These are phyloP conservation scores for Neoniphon sammara DNA, from an alignment of 2,797 vertebrate genomes.

Conservation along the genomic window DNA sequence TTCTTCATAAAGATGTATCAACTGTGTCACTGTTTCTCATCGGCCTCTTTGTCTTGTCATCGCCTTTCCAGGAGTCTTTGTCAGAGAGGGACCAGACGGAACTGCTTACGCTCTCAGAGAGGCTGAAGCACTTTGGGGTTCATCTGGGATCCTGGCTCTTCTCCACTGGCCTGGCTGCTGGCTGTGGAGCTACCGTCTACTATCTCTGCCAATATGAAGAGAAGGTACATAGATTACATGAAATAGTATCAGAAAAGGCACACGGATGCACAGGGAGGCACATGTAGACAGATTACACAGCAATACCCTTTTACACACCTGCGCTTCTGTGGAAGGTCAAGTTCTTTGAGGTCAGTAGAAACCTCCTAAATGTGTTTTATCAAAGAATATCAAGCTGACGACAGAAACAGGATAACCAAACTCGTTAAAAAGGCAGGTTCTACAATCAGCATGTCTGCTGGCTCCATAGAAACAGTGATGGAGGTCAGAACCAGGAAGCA, in stretches of 20 bases:
- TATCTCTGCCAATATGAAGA: constrained; percentile 80
- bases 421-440: too few species aligned
- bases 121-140: constrained; percentile 68
- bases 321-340: too few species aligned
- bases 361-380: too few species aligned
- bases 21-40: background rate
- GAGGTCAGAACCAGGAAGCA: too few species aligned
- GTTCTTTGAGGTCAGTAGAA: too few species aligned
- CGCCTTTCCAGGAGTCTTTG: constrained; percentile 86
- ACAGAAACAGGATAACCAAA: too few species aligned
- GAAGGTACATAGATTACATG: constrained; percentile 47
- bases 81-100: constrained; percentile 80
- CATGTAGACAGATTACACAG: background rate
- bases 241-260: background rate
- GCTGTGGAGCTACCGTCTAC: constrained; percentile 85
- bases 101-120: constrained; percentile 73
- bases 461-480: too few species aligned
- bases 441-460: too few species aligned
- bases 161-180: constrained; percentile 81
- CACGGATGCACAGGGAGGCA: background rate
- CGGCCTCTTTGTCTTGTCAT: constrained; percentile 2
- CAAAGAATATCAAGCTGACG: too few species aligned
- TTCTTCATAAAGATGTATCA: background rate
- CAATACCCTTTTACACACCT: too few species aligned
- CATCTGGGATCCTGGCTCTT: constrained; percentile 85